Base-by-base conservation (phyloP, 2,888 invertebrate genomes). In the Drepana falcataria region DNA sequence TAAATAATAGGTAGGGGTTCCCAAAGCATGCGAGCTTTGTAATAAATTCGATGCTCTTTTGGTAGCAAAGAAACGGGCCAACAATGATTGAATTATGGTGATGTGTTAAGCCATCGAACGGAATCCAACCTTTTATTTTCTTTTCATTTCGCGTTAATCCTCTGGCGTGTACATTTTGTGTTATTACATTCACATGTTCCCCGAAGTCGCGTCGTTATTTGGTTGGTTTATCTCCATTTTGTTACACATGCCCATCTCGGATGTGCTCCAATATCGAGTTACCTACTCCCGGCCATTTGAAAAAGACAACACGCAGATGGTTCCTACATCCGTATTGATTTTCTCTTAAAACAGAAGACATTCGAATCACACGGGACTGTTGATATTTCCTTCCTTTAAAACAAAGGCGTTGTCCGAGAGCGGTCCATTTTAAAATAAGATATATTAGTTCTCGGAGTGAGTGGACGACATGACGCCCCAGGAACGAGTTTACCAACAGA, bases 1-100 rank as follows among this genome's bases (percentile, higher is more conserved):
- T 91, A 91, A 91, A 91, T 91, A 91, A 91, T 90, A 91, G 88
- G 87, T 85, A 87, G 87, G 90, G 89, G 87, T 84, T 82, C 86
- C 83, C 78, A 81, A 81, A 80, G 79, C 74, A 78, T 79, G 82
- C 78, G 80, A 79, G 86, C 87, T 85, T 89, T 87, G 89, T 90
- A 86, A 88, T 89, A 89, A 90, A 90, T 88, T 85, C 81, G 85
- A 84, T 89, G 90, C 86, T 90, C 90, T 86, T 91, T 90, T 86
- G 84, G 87, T 85, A 87, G 83, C 85, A 79, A 83, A 83, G 81
- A 78, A 87, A 75, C 81, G 77, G 77, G 74, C 79, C 78, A 75
- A 78, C 76, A 71, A 71, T 82, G 81, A 90, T 89, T 90, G 91
- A 91, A 89, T 89, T 89, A 91, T 91, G 87, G 81, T 83, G 88